These are phyloP conservation scores for Euleptes europaea DNA, from an alignment of 2,113 vertebrate species.

Conservation along the genomic window DNA sequence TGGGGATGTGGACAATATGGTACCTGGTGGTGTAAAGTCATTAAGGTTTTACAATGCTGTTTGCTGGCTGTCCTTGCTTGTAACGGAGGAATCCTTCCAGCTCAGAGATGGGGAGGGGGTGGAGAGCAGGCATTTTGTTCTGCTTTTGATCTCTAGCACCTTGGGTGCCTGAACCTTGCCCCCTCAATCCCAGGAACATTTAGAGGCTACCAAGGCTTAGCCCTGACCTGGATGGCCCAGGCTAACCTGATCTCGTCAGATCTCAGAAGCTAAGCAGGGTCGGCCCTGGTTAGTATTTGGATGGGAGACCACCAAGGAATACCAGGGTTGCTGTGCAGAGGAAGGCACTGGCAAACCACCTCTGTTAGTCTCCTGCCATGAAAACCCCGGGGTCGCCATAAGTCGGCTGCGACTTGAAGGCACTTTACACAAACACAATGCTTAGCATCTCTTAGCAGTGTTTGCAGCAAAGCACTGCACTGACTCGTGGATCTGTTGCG, in stretches of 20 bases:
- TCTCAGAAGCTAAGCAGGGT: too few relatives aligned
- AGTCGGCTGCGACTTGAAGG: too few relatives aligned
- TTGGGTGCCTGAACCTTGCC: not conserved
- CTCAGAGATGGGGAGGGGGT: not conserved
- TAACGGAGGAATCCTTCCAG: conserved; percentile 4
- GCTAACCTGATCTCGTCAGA: too few relatives aligned
- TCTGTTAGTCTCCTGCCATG: too few relatives aligned
- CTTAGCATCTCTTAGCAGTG: not conserved
- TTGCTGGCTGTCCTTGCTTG: conserved; percentile 5
- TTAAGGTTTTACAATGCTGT: conserved; percentile 14
- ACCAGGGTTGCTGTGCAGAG: too few relatives aligned
- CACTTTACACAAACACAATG: too few relatives aligned
- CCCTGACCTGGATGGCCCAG: too few relatives aligned
- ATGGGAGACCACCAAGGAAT: too few relatives aligned
- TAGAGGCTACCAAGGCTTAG: not conserved
- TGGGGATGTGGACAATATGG: not conserved
- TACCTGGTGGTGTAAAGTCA: conserved; percentile 3
- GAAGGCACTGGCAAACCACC: too few relatives aligned
- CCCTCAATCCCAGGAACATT: not conserved
- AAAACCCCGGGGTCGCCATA: too few relatives aligned
- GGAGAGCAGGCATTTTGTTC: not conserved
- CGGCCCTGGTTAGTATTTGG: too few relatives aligned
- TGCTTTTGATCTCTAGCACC: conserved; percentile 7
- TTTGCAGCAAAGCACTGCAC: not conserved
- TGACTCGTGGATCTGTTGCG: not conserved